These are phyloP conservation scores for Spisula subtruncata DNA, from an alignment of 2,888 invertebrate species.

Conservation along the genomic window DNA sequence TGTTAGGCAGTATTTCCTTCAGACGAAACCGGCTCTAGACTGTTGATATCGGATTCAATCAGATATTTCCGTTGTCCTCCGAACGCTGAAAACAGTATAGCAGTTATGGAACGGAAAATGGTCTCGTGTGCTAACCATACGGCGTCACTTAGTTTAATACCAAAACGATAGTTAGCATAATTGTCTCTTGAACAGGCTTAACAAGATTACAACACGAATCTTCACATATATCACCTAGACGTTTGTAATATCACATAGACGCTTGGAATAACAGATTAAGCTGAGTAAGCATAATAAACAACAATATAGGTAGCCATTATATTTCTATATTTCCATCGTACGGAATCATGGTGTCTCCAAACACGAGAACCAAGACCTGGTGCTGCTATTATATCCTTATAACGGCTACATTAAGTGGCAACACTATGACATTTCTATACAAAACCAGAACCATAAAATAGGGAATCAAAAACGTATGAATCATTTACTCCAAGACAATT, in stretches of 20 bases:
- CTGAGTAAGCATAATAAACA: background rate
- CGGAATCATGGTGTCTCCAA: conserved; percentile 7
- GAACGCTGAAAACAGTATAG: background rate
- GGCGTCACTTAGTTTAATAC: conserved; percentile 7
- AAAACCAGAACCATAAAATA: background rate
- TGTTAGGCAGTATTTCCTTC: too few relatives aligned
- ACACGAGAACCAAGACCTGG: background rate
- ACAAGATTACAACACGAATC: conserved; percentile 7
- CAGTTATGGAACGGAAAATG: background rate
- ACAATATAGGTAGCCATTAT: conserved; percentile 20
- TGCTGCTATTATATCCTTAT: background rate
- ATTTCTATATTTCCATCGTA: conserved; percentile 2
- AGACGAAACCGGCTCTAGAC: too few relatives aligned
- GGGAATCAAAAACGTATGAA: background rate
- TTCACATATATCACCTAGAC: conserved; percentile 12
- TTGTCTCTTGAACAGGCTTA: conserved; percentile 10
- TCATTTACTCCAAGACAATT: background rate
- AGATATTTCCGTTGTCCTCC: too few relatives aligned
- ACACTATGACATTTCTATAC: background rate
- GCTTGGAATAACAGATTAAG: conserved; percentile 5
- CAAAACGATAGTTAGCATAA: conserved; percentile 14
- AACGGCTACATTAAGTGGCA: background rate
- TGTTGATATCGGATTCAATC: too few relatives aligned
- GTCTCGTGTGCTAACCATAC: background rate
- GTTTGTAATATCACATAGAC: background rate